Percentiles rank a stretch among this genome's conserved stretches.
Evolutionary conservation across 92 coral and sea anemone species (phyloP).

Genomic region (Pocillopora meandrina): DNA sequence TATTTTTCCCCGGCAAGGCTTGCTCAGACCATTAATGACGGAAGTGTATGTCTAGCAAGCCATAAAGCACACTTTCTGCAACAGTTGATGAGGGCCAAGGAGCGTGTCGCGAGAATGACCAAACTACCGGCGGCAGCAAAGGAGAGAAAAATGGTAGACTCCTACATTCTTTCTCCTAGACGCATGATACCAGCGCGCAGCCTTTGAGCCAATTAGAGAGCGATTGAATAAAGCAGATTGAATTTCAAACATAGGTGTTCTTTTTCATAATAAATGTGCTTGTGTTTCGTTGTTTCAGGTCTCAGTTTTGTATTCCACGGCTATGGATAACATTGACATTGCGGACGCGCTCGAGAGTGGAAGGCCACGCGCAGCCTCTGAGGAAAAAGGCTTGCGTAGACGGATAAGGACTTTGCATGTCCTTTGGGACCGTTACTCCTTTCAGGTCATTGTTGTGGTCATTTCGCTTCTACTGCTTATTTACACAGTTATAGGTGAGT

Average conservation of each 20-base stretch:
- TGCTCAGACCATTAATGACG: no score
- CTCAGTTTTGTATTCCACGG: neutral
- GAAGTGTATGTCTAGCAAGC: no score
- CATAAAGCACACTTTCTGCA: no score
- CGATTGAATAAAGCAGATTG: neutral
- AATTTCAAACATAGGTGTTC: no score
- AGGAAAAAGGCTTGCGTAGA: neutral
- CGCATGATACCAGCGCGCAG: neutral
- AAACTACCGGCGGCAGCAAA: no score
- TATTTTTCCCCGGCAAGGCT: no score
- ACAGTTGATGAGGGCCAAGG: no score
- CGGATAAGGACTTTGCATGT: neutral
- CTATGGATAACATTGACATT: neutral
- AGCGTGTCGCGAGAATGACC: no score
- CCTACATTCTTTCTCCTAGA: no score
- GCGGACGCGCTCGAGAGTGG: slow-evolving; percentile 28
- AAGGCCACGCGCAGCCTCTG: slow-evolving; percentile 10
- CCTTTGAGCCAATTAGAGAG: slow-evolving; percentile 6
- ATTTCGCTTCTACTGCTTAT: slow-evolving; percentile 40
- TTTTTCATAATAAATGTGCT: no score
- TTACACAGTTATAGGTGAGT: slow-evolving; percentile 50
- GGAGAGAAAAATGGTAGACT: no score
- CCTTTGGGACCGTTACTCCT: slow-evolving; percentile 28
- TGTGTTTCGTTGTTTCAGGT: neutral
- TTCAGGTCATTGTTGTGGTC: slow-evolving; percentile 50